Evolutionary conservation across 37 sponge, comb jelly and placozoan genomes (phyloP).

Genomic region (Ephydatia muelleri): DNA sequence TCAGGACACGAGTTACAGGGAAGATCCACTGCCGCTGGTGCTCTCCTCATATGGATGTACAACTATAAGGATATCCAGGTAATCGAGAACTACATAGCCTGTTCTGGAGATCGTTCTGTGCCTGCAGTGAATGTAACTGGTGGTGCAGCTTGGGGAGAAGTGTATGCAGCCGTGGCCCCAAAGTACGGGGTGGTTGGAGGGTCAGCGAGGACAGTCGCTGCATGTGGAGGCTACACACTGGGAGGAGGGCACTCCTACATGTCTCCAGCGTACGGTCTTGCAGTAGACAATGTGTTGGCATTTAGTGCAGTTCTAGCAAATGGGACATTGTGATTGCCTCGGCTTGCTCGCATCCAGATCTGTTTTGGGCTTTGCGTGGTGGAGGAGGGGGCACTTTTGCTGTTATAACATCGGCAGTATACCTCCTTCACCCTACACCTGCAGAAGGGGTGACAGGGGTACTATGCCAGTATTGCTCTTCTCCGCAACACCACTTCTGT

Average conservation of each 20-base stretch:
- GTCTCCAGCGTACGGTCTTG: not conserved
- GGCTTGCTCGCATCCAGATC: not conserved
- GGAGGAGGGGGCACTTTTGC: slow-evolving; percentile 5
- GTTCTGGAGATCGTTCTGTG: not conserved
- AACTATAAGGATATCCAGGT: not conserved
- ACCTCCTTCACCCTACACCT: not conserved
- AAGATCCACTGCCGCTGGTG: not conserved
- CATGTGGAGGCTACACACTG: not conserved
- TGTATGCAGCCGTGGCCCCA: slow-evolving; percentile 8
- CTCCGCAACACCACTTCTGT: not conserved
- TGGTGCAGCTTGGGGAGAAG: slow-evolving; percentile 3
- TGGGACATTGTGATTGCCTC: not conserved
- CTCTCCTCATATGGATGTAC: not conserved
- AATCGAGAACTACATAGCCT: not conserved
- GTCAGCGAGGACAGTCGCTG: not conserved
- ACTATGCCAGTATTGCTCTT: not conserved
- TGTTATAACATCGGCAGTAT: not conserved
- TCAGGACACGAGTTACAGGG: not conserved
- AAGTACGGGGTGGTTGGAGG: not conserved
- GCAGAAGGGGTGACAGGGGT: not conserved
- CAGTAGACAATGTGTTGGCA: slow-evolving; percentile 3
- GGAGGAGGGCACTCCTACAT: slow-evolving; percentile 2
- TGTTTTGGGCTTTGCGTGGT: slow-evolving; percentile 7
- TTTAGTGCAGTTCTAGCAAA: not conserved
- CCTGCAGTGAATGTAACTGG: not conserved